phyloP scores from a whole-genome alignment of 2,797 vertebrate species.

The Xiphophorus birchmanni region DNA sequence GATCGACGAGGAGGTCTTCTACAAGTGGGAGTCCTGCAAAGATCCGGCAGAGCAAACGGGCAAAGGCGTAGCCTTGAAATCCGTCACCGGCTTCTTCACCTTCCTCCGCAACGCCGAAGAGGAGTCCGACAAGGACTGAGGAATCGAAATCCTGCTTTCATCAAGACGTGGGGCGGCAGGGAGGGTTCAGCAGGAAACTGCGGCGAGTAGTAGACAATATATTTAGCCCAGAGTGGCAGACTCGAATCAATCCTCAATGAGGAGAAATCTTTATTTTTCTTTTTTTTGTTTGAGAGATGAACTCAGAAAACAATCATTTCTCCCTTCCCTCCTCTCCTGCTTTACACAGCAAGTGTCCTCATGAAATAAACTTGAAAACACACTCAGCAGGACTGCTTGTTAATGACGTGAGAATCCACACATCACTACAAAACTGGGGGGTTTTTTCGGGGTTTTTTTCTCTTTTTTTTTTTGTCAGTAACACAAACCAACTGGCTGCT shows the following conservation, averaged over 20 bases:
- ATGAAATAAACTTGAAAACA: slow-evolving; percentile 75
- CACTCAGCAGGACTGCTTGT: slow-evolving; percentile 75
- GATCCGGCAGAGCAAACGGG: slow-evolving; percentile 94
- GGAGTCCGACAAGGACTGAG: slow-evolving; percentile 95
- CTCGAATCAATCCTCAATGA: slow-evolving; percentile 80
- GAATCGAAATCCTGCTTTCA: slow-evolving; percentile 48
- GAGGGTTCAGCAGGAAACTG: slow-evolving; percentile 43
- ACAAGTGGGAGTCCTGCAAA: slow-evolving; percentile 98
- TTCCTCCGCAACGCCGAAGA: slow-evolving; percentile 97
- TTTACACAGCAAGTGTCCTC: slow-evolving; percentile 77
- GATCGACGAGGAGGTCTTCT: slow-evolving; percentile 97
- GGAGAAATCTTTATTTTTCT: slow-evolving; percentile 69
- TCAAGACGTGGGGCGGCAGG: slow-evolving; percentile 16
- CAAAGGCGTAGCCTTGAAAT: slow-evolving; percentile 97
- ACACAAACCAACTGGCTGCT: slow-evolving; percentile 79
- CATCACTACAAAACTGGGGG: slow-evolving; percentile 67
- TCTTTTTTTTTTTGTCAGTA: slow-evolving; percentile 50
- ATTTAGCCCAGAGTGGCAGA: slow-evolving; percentile 70
- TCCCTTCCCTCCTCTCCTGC: slow-evolving; percentile 69
- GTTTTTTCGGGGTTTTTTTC: not conserved
- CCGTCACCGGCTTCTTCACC: slow-evolving; percentile 96
- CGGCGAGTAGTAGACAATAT: slow-evolving; percentile 62
- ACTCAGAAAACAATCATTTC: slow-evolving; percentile 77
- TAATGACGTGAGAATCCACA: slow-evolving; percentile 66
- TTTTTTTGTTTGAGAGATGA: slow-evolving; percentile 66